Evolutionary conservation across 35 echinoderm and acorn worm genomes (phyloP), one percentile per base, ranked within the genome.

Genomic region (Amphiura filiformis): DNA sequence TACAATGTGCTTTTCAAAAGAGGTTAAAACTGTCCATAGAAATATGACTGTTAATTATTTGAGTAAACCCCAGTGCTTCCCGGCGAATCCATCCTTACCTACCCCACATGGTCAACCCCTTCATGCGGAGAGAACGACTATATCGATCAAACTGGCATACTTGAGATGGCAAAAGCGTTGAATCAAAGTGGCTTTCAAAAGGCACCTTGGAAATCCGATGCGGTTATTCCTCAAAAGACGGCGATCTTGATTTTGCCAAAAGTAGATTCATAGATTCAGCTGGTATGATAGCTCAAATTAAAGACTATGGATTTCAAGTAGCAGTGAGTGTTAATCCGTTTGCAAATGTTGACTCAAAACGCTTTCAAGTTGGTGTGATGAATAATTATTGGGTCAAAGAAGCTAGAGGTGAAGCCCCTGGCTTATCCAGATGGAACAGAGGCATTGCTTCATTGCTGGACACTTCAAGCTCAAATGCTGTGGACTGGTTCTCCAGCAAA

Each of bases 361-460:
- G 65, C 76, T 99, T 94, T 80, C 41, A 36, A 1, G 89, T 88
- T 28, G 96, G 90, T 17, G 44, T 86, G 30, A 32, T 35, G 33
- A 40, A 82, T 23, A 90, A 81, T 31, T 89, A 38, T 37, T 89
- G 90, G 37, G 96, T 99, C 31, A 82, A 78, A 37, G 93, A 99
- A 38, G 87, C 87, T 13, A 70, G 89, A 38, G 87, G 84, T 42
- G 86, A 90, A 84, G 92, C 91, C 12, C 96, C 96, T 34, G 96
- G 92, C 3, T 84, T 99, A 57, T 89, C 87, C 34, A 87, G 64
- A 80, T 99, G 96, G 96, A 77, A 87, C 12, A 38, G 84, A 26
- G 88, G 84, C 0, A 89, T 94, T 22, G 96, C 88, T 47, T 93
- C 77, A 5, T 38, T 94, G 23, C 57, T 99, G 5, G 96, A 99